Evolutionary conservation across 2,888 invertebrate genomes (phyloP).

Genomic region (Didymodactylos carnosus): DNA sequence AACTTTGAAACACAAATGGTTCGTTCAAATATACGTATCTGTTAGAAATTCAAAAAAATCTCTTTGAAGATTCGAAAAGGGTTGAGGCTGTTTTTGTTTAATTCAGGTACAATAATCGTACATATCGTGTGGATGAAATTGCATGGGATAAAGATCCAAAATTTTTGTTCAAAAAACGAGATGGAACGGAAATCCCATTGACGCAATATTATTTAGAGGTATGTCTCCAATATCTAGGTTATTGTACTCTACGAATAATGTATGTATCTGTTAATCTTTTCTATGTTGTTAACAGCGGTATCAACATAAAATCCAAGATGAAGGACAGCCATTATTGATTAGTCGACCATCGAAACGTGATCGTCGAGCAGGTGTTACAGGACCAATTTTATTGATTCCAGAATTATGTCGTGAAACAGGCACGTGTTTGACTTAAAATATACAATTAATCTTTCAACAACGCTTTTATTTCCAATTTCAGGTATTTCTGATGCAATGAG

Average conservation of each 20-base stretch:
- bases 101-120: background rate
- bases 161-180: background rate
- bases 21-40: too few relatives aligned
- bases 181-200: background rate
- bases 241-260: background rate
- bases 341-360: slow-evolving; percentile 36
- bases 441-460: background rate
- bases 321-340: slow-evolving; percentile 37
- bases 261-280: background rate
- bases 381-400: slow-evolving; percentile 1
- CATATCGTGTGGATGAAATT: background rate
- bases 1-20: too few relatives aligned
- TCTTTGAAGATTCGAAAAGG: background rate
- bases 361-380: slow-evolving; percentile 15
- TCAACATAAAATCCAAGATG: slow-evolving; percentile 51
- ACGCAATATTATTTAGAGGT: background rate
- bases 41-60: too few relatives aligned
- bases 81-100: background rate
- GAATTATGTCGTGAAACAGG: slow-evolving; percentile 10
- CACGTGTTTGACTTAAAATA: background rate
- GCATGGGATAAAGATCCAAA: background rate
- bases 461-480: background rate
- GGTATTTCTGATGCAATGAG: slow-evolving; percentile 10
- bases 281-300: slow-evolving; percentile 42
- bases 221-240: too few relatives aligned